Percentiles rank a stretch among this genome's conserved stretches.
Conservation (phyloP, 2,797 vertebrate species). For the Sebastes goodei region DNA sequence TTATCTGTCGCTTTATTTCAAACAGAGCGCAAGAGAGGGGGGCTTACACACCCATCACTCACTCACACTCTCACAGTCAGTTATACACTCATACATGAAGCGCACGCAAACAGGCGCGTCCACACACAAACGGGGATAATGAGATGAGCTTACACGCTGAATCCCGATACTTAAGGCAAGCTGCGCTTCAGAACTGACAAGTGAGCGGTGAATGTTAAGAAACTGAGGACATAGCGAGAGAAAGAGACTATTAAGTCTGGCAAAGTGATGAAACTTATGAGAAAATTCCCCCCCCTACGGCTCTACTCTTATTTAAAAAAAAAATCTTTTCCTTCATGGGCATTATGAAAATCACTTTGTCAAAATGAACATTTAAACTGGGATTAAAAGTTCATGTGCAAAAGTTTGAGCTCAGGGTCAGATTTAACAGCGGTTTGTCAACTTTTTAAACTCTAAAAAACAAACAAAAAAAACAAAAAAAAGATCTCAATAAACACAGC, state of each 20-base stretch:
- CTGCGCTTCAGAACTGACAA: slow-evolving; percentile 75
- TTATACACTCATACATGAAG: slow-evolving; percentile 58
- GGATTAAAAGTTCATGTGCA: background rate
- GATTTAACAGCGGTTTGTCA: background rate
- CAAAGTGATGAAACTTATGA: slow-evolving; percentile 78
- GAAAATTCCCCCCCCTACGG: slow-evolving; percentile 46
- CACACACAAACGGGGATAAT: slow-evolving; percentile 71
- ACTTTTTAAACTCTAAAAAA: background rate
- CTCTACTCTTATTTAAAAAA: slow-evolving; percentile 5
- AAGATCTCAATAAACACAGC: background rate
- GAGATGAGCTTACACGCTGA: slow-evolving; percentile 74
- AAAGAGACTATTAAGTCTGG: slow-evolving; percentile 68
- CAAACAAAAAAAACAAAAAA: background rate
- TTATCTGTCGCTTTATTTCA: slow-evolving; percentile 83
- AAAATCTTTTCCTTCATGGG: background rate
- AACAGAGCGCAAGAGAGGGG: slow-evolving; percentile 73
- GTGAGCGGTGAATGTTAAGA: slow-evolving; percentile 71
- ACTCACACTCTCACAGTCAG: slow-evolving; percentile 71
- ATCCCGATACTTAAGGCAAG: slow-evolving; percentile 77
- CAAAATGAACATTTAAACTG: slow-evolving; percentile 6
- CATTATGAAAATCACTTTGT: slow-evolving; percentile 27
- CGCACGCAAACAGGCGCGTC: slow-evolving; percentile 6
- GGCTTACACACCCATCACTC: slow-evolving; percentile 79
- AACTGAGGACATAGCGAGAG: slow-evolving; percentile 62
- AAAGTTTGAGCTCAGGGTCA: background rate